Conservation (phyloP, 2,797 vertebrate genomes). For the Urophycis tenuis region DNA sequence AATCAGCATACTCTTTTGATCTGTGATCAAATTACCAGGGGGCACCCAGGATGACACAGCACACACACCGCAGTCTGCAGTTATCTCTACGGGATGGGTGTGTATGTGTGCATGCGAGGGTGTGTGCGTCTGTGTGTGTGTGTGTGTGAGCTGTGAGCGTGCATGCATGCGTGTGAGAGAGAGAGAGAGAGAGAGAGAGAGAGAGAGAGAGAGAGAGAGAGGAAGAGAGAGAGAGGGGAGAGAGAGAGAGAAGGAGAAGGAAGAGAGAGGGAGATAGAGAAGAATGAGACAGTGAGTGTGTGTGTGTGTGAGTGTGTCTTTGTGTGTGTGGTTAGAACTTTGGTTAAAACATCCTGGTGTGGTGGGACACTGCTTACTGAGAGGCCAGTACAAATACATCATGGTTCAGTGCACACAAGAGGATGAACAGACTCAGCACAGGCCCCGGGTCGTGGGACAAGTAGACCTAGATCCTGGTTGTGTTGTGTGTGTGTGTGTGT, state of each 20-base stretch:
- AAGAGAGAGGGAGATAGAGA: too few species aligned
- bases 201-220: not conserved
- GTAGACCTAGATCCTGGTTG: constrained; percentile 66
- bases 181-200: not conserved
- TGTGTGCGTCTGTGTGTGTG: constrained; percentile 7
- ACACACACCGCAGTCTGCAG: constrained; percentile 15
- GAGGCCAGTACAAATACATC: constrained; percentile 31
- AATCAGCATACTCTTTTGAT: constrained; percentile 35
- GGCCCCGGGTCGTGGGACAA: constrained; percentile 56
- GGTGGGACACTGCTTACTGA: constrained; percentile 19
- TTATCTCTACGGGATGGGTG: not conserved
- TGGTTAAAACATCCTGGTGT: constrained; percentile 40
- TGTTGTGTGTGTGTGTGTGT: constrained; percentile 9
- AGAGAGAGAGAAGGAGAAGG: too few species aligned
- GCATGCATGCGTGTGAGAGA: not conserved
- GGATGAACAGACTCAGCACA: constrained; percentile 61
- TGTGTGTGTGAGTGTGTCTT: not conserved
- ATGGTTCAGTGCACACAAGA: constrained; percentile 56
- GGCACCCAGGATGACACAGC: constrained; percentile 16
- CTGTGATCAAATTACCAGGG: constrained; percentile 26
- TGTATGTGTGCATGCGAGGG: not conserved
- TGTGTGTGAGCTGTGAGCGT: not conserved
- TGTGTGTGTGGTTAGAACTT: not conserved
- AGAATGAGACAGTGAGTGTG: not conserved
- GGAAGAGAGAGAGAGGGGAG: too few species aligned